Evolutionary conservation across 2,888 invertebrate genomes (phyloP), one percentile per base, ranked within the genome.

Genomic region (Eucera pruinosa): DNA sequence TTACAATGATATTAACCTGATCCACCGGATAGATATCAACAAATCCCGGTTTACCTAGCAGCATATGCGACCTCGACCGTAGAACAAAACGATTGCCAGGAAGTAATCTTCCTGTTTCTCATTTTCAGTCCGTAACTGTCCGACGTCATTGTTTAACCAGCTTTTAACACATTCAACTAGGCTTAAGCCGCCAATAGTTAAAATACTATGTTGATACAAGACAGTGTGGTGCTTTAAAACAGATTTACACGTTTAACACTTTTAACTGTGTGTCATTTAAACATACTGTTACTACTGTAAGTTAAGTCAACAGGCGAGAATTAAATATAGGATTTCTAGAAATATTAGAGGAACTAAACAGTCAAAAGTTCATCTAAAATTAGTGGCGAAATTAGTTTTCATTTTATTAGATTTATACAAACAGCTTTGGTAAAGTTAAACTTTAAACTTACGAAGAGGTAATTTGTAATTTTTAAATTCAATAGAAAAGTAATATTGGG

Each of bases 41-140:
- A 69, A 60, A 48, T 57, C 52, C 15, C 33, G 20, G 62, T 76
- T 25, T 52, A 57, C 43, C 54, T 57, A n/a, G 47, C n/a, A 23
- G 18, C 11, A 25, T 25, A 18, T 30, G 13, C 30, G 67, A 45
- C 43, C 62, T 57, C 76, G 41, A 20, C 45, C 55, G 75, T 66
- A 72, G 66, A 68, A 67, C 57, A n/a, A 62, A 68, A 33, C 58
- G 83, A 68, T 68, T 41, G 73, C 58, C 82, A 83, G 80, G 73
- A 83, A 82, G 73, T 68, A 68, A 80, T 83, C 74, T 72, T 74
- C 83, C 82, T 77, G 72, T 78, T 78, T 69, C 77, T 50, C 48
- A 60, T 69, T 78, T 74, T 47, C 57, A 57, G 45, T 41, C 52
- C 25, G 52, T 60, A 57, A 76, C 50, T 50, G 48, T 13, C 66